Conservation (phyloP, 2,888 invertebrate species). For the Alentia gelatinosa region DNA sequence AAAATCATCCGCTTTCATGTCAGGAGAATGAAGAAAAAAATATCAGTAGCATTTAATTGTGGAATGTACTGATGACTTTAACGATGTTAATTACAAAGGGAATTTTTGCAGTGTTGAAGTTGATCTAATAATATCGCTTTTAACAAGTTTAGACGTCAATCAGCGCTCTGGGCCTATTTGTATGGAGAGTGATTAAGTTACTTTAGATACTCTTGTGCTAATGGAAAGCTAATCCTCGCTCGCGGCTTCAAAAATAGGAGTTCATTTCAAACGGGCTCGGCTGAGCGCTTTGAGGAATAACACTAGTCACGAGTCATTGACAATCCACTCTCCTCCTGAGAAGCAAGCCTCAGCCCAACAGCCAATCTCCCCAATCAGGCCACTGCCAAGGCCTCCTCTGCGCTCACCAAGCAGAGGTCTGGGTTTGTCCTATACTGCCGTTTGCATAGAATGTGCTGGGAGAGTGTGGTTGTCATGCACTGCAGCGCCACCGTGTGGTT, state of each 20-base stretch:
- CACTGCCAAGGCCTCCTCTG: not conserved
- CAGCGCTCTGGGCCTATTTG: not conserved
- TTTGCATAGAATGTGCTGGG: too few relatives aligned
- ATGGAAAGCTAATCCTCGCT: not conserved
- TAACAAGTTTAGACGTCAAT: conserved; percentile 1
- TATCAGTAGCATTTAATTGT: not conserved
- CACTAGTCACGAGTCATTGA: not conserved
- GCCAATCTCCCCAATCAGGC: not conserved
- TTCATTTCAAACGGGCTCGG: not conserved
- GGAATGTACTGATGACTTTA: not conserved
- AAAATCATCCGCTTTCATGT: too few relatives aligned
- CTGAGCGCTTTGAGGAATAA: not conserved
- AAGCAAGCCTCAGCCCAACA: not conserved
- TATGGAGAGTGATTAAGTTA: not conserved
- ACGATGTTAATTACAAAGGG: not conserved
- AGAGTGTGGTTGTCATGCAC: not conserved
- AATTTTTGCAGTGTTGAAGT: not conserved
- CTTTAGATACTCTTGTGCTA: not conserved
- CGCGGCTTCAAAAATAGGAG: not conserved
- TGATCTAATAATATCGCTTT: not conserved
- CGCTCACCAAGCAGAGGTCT: too few relatives aligned
- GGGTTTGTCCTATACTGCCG: too few relatives aligned
- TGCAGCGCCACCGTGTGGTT: not conserved
- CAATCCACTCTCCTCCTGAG: not conserved
- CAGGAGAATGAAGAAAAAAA: not conserved